Conservation (phyloP, 2,113 vertebrate species). For the Aramus guarauna region DNA sequence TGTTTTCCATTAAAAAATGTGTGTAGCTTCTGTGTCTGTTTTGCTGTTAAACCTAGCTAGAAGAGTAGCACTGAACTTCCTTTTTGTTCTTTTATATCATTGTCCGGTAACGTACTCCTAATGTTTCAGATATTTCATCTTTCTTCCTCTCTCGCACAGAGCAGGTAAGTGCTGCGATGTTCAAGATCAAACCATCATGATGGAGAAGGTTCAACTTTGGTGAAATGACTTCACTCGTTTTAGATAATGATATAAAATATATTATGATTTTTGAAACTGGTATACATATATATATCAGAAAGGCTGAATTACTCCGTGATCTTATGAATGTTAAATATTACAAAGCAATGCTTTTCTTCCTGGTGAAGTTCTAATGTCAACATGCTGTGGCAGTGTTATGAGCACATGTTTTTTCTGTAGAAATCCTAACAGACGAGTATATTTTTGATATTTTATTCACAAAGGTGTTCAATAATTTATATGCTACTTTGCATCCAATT, state of each 20-base stretch:
- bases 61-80: background rate
- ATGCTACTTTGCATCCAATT: background rate
- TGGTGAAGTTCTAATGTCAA: background rate
- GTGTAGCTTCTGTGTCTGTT: background rate
- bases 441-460: background rate
- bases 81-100: background rate
- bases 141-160: background rate
- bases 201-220: background rate
- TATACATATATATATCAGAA: background rate
- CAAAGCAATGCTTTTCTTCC: background rate
- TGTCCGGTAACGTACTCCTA: background rate
- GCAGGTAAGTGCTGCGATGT: background rate
- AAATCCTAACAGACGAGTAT: background rate
- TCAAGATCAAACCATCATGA: background rate
- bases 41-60: background rate
- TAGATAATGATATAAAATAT: background rate
- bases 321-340: background rate
- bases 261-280: background rate
- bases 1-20: background rate
- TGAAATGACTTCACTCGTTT: background rate
- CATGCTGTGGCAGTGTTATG: background rate
- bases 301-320: background rate
- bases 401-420: background rate
- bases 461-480: slow-evolving; percentile 9
- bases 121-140: background rate